Percentiles rank a stretch among this genome's conserved stretches.
Conservation (phyloP, 2,888 invertebrate species). For the Antheraea assamensis region DNA sequence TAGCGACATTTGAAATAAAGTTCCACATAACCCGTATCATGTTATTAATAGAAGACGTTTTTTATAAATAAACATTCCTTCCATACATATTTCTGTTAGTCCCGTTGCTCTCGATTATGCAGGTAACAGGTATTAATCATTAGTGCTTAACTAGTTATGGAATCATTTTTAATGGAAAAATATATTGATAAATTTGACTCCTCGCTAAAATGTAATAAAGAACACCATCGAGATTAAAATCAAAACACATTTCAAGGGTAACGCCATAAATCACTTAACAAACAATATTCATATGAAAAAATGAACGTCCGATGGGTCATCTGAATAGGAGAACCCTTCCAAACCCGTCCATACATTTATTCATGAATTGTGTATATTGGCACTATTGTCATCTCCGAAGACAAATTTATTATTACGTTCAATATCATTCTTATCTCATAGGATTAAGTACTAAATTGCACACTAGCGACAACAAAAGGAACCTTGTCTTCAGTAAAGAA, state of each 20-base stretch:
- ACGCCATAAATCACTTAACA: slow-evolving; percentile 23
- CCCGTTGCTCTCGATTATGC: no score
- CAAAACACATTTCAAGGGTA: slow-evolving; percentile 6
- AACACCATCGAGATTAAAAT: neutral
- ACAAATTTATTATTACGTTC: slow-evolving; percentile 19
- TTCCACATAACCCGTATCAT: no score
- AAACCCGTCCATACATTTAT: slow-evolving; percentile 40
- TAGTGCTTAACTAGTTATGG: no score
- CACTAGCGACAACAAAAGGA: neutral
- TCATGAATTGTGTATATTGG: slow-evolving; percentile 39
- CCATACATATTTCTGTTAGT: no score
- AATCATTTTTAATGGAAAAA: neutral
- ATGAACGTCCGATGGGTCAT: slow-evolving; percentile 24
- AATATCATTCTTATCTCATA: neutral
- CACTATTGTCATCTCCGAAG: slow-evolving; percentile 35
- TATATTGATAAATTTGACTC: neutral
- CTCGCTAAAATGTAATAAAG: neutral
- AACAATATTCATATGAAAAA: slow-evolving; percentile 37
- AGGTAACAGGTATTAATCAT: no score
- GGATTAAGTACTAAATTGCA: slow-evolving; percentile 20
- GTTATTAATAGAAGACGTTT: no score
- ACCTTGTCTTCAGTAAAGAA: slow-evolving; percentile 31
- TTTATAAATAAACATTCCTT: no score
- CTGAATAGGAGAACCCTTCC: slow-evolving; percentile 28
- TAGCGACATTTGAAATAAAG: no score